Conservation (phyloP, 2,797 vertebrate genomes). For the Coccyzus lansbergi region DNA sequence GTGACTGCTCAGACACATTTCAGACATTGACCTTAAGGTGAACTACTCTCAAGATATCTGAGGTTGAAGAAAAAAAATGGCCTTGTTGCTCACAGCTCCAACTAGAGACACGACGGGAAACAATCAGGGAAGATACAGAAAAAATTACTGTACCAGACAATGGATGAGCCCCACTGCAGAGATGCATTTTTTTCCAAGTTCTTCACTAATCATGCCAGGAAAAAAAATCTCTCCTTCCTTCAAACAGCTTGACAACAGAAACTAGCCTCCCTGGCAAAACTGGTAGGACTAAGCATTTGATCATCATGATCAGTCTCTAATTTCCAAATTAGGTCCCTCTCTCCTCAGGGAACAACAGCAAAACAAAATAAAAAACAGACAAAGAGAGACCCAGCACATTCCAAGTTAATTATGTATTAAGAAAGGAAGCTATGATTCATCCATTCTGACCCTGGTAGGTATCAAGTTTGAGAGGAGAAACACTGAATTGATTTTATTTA, state of each 20-base stretch:
- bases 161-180: background rate
- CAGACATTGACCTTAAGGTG: background rate
- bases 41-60: background rate
- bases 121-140: background rate
- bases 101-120: background rate
- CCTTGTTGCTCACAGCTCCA: background rate
- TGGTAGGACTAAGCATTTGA: background rate
- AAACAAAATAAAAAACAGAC: background rate
- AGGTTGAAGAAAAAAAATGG: background rate
- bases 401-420: background rate
- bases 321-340: background rate
- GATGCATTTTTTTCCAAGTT: background rate
- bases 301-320: background rate
- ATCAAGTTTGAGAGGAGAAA: background rate
- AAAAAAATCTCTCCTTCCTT: background rate
- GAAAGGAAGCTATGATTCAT: background rate
- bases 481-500: background rate
- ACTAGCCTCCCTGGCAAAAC: background rate
- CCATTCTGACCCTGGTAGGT: background rate
- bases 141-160: background rate
- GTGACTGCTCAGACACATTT: background rate
- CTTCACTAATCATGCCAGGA: accelerated
- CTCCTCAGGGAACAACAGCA: background rate
- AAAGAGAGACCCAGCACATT: background rate
- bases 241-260: background rate